These are phyloP conservation scores for Anolis carolinensis DNA, from an alignment of 2,113 vertebrate genomes.

Conservation along the genomic window DNA sequence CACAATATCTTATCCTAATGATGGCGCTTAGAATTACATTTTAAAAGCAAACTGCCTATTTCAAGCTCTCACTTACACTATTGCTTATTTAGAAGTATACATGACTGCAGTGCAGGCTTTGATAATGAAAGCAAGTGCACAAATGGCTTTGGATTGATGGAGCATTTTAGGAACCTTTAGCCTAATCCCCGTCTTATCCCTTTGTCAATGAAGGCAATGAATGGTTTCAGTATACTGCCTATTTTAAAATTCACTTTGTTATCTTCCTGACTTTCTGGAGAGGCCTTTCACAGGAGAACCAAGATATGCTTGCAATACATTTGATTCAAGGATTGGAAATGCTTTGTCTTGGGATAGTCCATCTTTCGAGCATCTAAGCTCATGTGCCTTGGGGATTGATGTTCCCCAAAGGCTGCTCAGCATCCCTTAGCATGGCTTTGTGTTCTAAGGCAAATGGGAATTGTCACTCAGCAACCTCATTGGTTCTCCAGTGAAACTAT, in stretches of 20 bases:
- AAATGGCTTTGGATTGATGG: neutral
- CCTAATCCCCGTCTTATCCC: neutral
- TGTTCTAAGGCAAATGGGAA: too few relatives aligned
- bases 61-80: neutral
- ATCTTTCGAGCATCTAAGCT: neutral
- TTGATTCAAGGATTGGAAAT: neutral
- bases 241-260: neutral
- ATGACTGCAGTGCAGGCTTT: neutral
- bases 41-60: neutral
- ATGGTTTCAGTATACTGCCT: neutral
- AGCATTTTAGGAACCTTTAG: conserved; percentile 1
- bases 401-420: too few relatives aligned
- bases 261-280: neutral
- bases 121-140: neutral
- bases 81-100: neutral
- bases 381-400: neutral
- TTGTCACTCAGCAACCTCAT: too few relatives aligned
- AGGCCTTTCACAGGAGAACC: neutral
- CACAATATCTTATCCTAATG: neutral
- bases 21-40: neutral
- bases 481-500: too few relatives aligned
- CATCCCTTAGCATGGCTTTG: too few relatives aligned
- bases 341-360: neutral
- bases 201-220: neutral
- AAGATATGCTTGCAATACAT: neutral